phyloP scores from a whole-genome alignment of 1,140 invertebrate species.

The Lasioglossum albipes region DNA sequence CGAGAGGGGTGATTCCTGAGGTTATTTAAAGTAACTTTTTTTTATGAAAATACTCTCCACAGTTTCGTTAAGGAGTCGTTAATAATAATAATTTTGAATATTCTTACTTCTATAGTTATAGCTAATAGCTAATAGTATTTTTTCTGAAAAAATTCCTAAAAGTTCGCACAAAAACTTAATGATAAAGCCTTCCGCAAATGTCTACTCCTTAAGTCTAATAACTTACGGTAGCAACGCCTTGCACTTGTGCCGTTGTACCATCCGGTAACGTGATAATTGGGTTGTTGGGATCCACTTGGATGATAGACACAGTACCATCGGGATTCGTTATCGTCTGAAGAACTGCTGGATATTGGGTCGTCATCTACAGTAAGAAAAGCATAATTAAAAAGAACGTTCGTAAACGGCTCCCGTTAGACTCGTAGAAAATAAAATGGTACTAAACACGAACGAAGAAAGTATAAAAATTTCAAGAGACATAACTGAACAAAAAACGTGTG shows the following conservation, averaged over 20 bases:
- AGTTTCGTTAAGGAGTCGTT: too few species aligned
- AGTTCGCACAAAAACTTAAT: too few species aligned
- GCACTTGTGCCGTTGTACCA: slow-evolving; percentile 96
- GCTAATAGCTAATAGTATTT: too few species aligned
- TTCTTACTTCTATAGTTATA: too few species aligned
- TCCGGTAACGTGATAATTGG: slow-evolving; percentile 97
- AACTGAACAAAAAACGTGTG: slow-evolving; percentile 7
- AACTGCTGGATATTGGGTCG: slow-evolving; percentile 92
- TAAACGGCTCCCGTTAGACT: background rate
- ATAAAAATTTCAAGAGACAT: slow-evolving; percentile 3
- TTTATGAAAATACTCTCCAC: too few species aligned
- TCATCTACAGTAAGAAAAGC: slow-evolving; percentile 78
- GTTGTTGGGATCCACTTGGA: slow-evolving; percentile 96
- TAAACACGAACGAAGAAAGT: slow-evolving; percentile 21
- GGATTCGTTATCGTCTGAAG: slow-evolving; percentile 97
- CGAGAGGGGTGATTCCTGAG: too few species aligned
- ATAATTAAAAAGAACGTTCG: background rate
- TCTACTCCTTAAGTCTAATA: background rate
- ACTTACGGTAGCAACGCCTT: slow-evolving; percentile 91
- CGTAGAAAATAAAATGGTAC: background rate
- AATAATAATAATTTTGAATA: too few species aligned
- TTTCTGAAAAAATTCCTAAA: too few species aligned
- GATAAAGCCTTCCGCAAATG: too few species aligned
- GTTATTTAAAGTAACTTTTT: too few species aligned
- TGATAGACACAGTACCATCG: slow-evolving; percentile 97